phyloP scores from a whole-genome alignment of 64 coral and sea anemone species.

The Anthopleura sola region DNA sequence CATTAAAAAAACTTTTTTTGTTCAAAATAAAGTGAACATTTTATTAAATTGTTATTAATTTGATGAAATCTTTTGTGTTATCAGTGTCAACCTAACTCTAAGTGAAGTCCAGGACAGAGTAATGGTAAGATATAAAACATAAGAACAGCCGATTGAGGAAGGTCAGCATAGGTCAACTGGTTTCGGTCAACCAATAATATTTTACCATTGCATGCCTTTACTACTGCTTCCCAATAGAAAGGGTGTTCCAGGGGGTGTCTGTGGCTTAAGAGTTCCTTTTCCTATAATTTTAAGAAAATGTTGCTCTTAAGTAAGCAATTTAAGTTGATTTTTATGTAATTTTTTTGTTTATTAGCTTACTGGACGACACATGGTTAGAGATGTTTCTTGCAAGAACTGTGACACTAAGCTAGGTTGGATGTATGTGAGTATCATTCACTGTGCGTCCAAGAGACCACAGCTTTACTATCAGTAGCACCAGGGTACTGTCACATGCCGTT shows the following conservation, averaged over 20 bases:
- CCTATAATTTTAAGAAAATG: no score
- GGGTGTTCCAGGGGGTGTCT: no score
- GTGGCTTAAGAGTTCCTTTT: no score
- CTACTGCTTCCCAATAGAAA: no score
- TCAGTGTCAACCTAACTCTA: slow-evolving; percentile 86
- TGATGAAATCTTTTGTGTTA: background rate
- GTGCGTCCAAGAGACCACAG: background rate
- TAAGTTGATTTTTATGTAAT: background rate
- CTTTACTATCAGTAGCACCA: no score
- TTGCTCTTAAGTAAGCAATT: no score
- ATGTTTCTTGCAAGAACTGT: slow-evolving; percentile 99
- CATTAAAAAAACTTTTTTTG: background rate
- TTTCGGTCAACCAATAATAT: no score
- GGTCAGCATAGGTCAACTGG: background rate
- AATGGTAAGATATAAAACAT: slow-evolving; percentile 57
- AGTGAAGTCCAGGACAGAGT: slow-evolving; percentile 99
- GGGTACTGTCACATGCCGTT: background rate
- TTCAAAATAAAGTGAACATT: background rate
- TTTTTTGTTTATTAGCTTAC: slow-evolving; percentile 58
- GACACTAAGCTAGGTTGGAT: slow-evolving; percentile 99
- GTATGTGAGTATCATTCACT: slow-evolving; percentile 84
- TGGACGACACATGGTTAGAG: slow-evolving; percentile 95
- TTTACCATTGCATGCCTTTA: no score
- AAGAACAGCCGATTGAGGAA: background rate
- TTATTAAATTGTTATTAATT: background rate